Evolutionary conservation across 23 tunicate genomes (phyloP).

Genomic region (Ascidia mentula): DNA sequence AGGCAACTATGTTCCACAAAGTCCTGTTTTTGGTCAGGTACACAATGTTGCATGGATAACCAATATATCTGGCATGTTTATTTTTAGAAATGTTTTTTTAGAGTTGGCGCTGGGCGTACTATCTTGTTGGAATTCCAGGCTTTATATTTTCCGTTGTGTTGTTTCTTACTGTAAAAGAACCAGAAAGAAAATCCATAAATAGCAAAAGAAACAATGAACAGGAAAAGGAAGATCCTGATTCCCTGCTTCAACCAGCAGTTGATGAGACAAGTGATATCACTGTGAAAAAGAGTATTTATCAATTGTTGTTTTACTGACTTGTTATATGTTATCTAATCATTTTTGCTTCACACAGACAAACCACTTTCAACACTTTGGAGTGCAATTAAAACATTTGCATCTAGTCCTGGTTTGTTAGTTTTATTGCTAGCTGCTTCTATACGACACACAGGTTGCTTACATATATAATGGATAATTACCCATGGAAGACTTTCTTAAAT

Average conservation of each 20-base stretch:
- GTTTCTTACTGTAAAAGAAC: constrained; percentile 54
- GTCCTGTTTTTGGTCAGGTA: constrained; percentile 45
- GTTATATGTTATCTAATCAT: too few relatives aligned
- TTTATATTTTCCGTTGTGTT: constrained; percentile 57
- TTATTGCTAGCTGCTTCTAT: constrained; percentile 69
- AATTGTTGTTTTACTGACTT: too few relatives aligned
- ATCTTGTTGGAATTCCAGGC: constrained; percentile 64
- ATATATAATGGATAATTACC: neutral
- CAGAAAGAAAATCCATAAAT: constrained; percentile 44
- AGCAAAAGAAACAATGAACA: neutral
- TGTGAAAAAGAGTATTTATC: too few relatives aligned
- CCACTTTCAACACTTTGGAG: constrained; percentile 22
- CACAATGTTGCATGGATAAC: too few relatives aligned
- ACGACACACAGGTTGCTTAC: constrained; percentile 62
- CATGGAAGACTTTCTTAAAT: neutral
- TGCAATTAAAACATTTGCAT: constrained; percentile 38
- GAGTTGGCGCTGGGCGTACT: constrained; percentile 91
- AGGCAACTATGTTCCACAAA: constrained; percentile 75
- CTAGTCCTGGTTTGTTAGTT: constrained; percentile 36
- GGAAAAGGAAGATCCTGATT: neutral
- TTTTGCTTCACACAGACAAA: neutral
- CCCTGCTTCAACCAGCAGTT: too few relatives aligned
- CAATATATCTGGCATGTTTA: neutral
- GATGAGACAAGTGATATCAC: neutral
- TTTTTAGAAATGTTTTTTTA: neutral